Percentiles rank a stretch among this genome's conserved stretches.
Evolutionary conservation across 2,888 invertebrate genomes (phyloP).

Genomic region (Altica lythri): DNA sequence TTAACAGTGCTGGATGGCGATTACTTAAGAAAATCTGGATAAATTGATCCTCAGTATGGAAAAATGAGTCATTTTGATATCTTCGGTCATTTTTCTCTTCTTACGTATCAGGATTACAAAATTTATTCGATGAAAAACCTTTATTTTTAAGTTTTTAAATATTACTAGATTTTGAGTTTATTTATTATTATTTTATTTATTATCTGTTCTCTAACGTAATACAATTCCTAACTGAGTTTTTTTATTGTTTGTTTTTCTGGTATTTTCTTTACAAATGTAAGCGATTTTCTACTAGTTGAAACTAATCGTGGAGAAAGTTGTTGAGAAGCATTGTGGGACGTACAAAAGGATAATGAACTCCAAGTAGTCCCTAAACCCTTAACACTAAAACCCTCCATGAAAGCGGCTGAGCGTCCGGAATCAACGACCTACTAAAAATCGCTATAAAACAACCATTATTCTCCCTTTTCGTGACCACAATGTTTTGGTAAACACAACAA

Average conservation of each 20-base stretch:
- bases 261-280: conserved; percentile 3
- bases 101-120: too few relatives aligned
- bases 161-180: too few relatives aligned
- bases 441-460: conserved; percentile 50
- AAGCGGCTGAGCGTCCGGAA: conserved; percentile 41
- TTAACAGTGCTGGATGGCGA: too few relatives aligned
- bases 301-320: conserved; percentile 32
- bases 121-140: too few relatives aligned
- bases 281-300: conserved; percentile 18
- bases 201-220: too few relatives aligned
- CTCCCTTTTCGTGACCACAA: conserved; percentile 41
- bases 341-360: conserved; percentile 45
- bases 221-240: too few relatives aligned
- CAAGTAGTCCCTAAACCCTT: conserved; percentile 37
- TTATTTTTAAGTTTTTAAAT: too few relatives aligned
- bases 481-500: conserved; percentile 38
- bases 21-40: too few relatives aligned
- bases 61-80: too few relatives aligned
- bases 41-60: too few relatives aligned
- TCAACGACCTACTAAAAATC: conserved; percentile 48
- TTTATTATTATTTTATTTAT: too few relatives aligned
- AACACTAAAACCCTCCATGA: conserved; percentile 40
- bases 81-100: too few relatives aligned
- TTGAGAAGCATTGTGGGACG: conserved; percentile 23
- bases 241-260: background rate